Base-by-base conservation (phyloP, 2,888 invertebrate species). In the Protonemura montana region DNA sequence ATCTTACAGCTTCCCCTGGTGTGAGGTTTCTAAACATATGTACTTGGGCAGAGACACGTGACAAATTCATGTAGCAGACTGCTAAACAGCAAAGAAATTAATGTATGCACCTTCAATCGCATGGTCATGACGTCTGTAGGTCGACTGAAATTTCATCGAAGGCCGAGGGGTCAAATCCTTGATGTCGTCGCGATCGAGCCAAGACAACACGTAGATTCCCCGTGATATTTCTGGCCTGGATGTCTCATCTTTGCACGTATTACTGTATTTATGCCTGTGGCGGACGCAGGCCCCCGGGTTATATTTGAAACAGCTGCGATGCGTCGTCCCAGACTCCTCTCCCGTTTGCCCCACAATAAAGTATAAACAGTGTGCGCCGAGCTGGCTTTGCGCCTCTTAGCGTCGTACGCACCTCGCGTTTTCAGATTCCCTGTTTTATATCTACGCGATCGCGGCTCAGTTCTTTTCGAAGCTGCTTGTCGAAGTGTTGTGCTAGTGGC, bases 241-340 rank as follows among this genome's bases (percentile, higher is more conserved):
- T 59, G 59, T 10, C 59, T 59, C 59, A 59, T 59, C 59, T 59
- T 59, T 13, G 59, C 81, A 81, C 81, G 28, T 81, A 30, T 81
- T 3, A 35, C 35, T 35, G 35, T 35, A 35, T 35, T 26, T 26
- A 78, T 41, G 82, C 59, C 59, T n/a, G n/a, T n/a, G n/a, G 26
- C 27, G 84, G 35, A n/a, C 35, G 35, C 10, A 3, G 5, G 35
- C 35, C 10, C 35, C 35, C 35, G 35, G 35, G 59, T 84, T 84
- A 84, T 76, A 84, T 84, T 76, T 76, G 76, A 59, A 84, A 59
- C 84, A 84, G 84, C 84, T 84, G 84, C 84, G 7, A 21, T 59
- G 59, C 21, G 59, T 59, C 59, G 59, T 10, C 59, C 59, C 59
- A 10, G 59, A 59, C 7, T 10, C n/a, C n/a, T n/a, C 84, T 59